phyloP scores from a whole-genome alignment of 2,888 invertebrate species.

The Tanytarsus gracilentus region DNA sequence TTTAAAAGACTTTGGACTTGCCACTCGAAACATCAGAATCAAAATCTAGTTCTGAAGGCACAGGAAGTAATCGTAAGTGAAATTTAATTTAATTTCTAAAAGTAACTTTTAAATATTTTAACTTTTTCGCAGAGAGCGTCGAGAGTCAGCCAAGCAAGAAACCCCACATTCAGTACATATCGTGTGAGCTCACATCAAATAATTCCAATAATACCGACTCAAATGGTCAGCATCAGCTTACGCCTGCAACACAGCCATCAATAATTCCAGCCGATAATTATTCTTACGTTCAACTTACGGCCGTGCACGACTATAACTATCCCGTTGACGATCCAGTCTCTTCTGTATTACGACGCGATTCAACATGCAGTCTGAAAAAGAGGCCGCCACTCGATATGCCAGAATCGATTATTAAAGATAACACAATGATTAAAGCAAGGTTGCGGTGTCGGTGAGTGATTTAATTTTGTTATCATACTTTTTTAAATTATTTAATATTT shows the following conservation, averaged over 20 bases:
- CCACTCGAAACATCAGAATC: constrained; percentile 72
- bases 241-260: constrained; percentile 33
- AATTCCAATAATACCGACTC: constrained; percentile 34
- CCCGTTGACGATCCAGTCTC: constrained; percentile 48
- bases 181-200: constrained; percentile 39
- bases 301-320: constrained; percentile 76
- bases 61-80: constrained; percentile 44
- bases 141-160: constrained; percentile 32
- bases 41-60: constrained; percentile 60
- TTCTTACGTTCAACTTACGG: constrained; percentile 75
- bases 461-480: neutral
- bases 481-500: neutral
- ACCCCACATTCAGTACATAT: constrained; percentile 51
- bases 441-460: constrained; percentile 39
- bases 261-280: constrained; percentile 55
- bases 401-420: constrained; percentile 40
- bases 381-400: constrained; percentile 49
- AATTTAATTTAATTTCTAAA: neutral
- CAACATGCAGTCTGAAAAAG: constrained; percentile 58
- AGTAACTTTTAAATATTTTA: constrained; percentile 26
- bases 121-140: constrained; percentile 38
- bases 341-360: constrained; percentile 42
- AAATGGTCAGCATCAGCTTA: constrained; percentile 30
- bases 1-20: constrained; percentile 72
- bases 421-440: constrained; percentile 40